Percentiles rank a stretch among this genome's conserved stretches.
These are phyloP conservation scores for Poeciliopsis turrubarensis DNA, from an alignment of 2,113 vertebrate species.

Conservation along the genomic window DNA sequence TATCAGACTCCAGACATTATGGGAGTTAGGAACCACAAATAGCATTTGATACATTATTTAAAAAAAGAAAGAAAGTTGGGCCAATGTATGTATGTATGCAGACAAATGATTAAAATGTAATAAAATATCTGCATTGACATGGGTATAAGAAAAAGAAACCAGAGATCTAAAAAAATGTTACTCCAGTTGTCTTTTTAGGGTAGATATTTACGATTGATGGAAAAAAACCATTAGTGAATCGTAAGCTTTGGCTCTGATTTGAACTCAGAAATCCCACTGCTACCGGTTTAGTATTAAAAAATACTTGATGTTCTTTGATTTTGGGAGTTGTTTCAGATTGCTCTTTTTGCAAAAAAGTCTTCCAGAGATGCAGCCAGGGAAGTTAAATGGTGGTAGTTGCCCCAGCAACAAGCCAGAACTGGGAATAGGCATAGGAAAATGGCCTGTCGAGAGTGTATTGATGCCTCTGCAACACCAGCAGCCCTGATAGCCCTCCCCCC, in stretches of 20 bases:
- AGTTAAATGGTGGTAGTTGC: conserved; percentile 79
- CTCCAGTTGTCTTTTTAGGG: background rate
- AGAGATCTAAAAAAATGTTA: background rate
- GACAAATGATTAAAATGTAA: background rate
- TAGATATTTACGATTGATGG: too few species aligned
- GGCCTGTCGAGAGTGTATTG: conserved; percentile 80
- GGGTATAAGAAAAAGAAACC: background rate
- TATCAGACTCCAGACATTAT: too few species aligned
- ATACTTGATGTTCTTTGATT: conserved; percentile 1
- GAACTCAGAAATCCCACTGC: background rate
- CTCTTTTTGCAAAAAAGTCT: conserved; percentile 46
- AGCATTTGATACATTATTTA: too few species aligned
- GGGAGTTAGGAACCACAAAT: too few species aligned
- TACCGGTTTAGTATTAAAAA: background rate
- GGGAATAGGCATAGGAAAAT: conserved; percentile 78
- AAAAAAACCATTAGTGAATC: background rate
- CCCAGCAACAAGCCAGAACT: conserved; percentile 80
- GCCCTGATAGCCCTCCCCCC: conserved; percentile 50
- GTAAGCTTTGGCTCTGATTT: conserved; percentile 1
- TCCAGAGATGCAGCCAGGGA: conserved; percentile 58
- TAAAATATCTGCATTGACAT: background rate
- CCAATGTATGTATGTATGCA: background rate
- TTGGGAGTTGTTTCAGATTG: conserved; percentile 6
- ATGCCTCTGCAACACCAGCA: conserved; percentile 80
- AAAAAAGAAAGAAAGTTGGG: background rate